These are phyloP conservation scores for Perca fluviatilis DNA, from an alignment of 2,113 vertebrate species.

Conservation along the genomic window DNA sequence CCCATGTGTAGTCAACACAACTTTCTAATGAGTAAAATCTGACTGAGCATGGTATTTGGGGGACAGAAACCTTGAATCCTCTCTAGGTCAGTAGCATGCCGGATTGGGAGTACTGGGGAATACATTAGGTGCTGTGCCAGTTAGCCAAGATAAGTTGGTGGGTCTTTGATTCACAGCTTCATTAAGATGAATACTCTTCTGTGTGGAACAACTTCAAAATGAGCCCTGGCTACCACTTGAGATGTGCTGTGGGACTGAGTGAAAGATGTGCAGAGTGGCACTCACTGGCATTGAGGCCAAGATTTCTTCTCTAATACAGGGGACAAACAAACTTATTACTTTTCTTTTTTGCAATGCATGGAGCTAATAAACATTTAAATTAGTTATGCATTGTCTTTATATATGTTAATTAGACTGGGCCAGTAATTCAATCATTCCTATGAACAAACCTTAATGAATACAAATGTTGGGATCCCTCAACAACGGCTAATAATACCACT, in stretches of 20 bases:
- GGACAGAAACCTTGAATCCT: conserved; percentile 14
- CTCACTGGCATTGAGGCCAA: not conserved
- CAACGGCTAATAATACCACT: conserved; percentile 73
- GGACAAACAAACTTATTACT: not conserved
- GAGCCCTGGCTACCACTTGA: conserved; percentile 9
- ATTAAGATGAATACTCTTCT: conserved; percentile 44
- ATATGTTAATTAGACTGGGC: conserved; percentile 57
- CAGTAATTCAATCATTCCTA: conserved; percentile 64
- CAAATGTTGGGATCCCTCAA: conserved; percentile 71
- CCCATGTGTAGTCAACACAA: conserved; percentile 55
- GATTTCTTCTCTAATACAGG: not conserved
- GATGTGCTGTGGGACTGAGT: conserved; percentile 14
- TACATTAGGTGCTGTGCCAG: conserved; percentile 11
- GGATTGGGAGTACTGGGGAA: conserved; percentile 30
- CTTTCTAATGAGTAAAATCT: conserved; percentile 57
- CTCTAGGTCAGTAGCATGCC: conserved; percentile 1
- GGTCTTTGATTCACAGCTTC: conserved; percentile 55
- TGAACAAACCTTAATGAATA: conserved; percentile 72
- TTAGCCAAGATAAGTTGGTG: conserved; percentile 12
- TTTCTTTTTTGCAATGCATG: not conserved
- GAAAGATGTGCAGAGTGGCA: conserved; percentile 7
- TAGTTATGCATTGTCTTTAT: conserved; percentile 33
- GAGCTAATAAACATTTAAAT: conserved; percentile 44
- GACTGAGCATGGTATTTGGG: conserved; percentile 27
- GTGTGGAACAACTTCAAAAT: conserved; percentile 24